Base-by-base conservation (phyloP, 2,113 vertebrate genomes). In the Vireo altiloquus region DNA sequence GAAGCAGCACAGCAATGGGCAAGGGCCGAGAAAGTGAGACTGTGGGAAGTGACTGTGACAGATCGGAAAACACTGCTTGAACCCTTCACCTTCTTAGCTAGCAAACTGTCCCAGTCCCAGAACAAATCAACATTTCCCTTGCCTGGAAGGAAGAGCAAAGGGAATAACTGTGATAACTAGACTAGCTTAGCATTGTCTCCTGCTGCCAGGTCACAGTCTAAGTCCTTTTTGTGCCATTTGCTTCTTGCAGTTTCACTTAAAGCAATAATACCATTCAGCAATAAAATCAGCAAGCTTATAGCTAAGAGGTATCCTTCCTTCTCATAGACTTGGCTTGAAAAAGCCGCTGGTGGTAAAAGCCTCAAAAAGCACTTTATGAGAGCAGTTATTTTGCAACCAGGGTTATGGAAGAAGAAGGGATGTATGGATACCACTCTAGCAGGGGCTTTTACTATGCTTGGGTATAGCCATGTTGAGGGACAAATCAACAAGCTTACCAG, bases 1-100 rank as follows among this genome's bases (percentile, higher is more conserved):
- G 99, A 99, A 87, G 97, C 93, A 87, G 99, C 99, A 3, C 99
- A 99, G 96, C 99, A 99, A 75, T 99, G 99, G 99, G 99, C 99
- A 4, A 98, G 97, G 13, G 98, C 97, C 0, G 99, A 99, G 98
- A 99, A 98, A 96, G 98, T 99, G 87, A 98, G 98, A 84, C 98
- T 99, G 80, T 99, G 99, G 99, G 99, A 99, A 97, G 99, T 99
- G 89, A 99, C 98, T 6, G 99, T 99, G 39, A 96, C 98, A 0
- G 99, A 99, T 21, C 97, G 99, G 57, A 98, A 95, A 95, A 98
- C 99, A 0, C 98, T 99, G 89, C 98, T 98, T 16, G 99, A 99
- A 25, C 99, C 99, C 7, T 99, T 99, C 96, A 99, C 98, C 15
- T 97, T 98, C 53, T 94, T 99, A 88, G 99, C 99, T 65, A 99